Base-by-base conservation (phyloP, 2,113 vertebrate genomes). In the Eulacestoma nigropectus region DNA sequence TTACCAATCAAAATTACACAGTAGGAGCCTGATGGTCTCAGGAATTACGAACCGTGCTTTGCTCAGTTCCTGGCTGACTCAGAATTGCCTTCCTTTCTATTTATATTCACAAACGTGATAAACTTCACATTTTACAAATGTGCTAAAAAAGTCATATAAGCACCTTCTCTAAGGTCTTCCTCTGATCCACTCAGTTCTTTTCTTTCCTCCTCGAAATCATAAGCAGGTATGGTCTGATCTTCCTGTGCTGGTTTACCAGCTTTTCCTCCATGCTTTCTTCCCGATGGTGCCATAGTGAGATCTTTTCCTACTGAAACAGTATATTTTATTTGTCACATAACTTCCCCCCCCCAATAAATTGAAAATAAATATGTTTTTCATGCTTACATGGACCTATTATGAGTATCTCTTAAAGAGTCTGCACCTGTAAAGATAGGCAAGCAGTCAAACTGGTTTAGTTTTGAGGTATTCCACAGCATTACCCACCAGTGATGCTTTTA, bases 121-220 rank as follows among this genome's bases (percentile, higher is more conserved):
- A 78, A 41, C 7, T 67, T 63, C 26, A 35, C 7, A 6, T 53
- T 42, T 56, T 18, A 26, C 30, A n/a, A 65, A 55, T 37, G 13
- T 56, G 42, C 26, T 37, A 23, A 55, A 62, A 49, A 37, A 46
- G 9, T 65, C 9, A 55, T 7, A 67, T 14, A 86, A 46, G 53
- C 81, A 98, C 98, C 98, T 97, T 98, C 95, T 74, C 39, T 72
- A 60, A 70, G 73, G 62, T 97, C 97, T 63, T 98, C 98, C 39
- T 98, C 98, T 29, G 98, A 97, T 86, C 87, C 97, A 94, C 95
- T 97, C 74, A 96, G 89, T 52, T 89, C 76, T 83, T 97, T 98
- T 42, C 93, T 91, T 53, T 96, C 93, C 27, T 96, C 96, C 23
- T 97, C 91, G 64, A 97, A 97, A 52, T 95, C 93, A 95, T 88